Evolutionary conservation across 2,797 vertebrate species (phyloP).

Genomic region (Paramormyrops hopkinsi): DNA sequence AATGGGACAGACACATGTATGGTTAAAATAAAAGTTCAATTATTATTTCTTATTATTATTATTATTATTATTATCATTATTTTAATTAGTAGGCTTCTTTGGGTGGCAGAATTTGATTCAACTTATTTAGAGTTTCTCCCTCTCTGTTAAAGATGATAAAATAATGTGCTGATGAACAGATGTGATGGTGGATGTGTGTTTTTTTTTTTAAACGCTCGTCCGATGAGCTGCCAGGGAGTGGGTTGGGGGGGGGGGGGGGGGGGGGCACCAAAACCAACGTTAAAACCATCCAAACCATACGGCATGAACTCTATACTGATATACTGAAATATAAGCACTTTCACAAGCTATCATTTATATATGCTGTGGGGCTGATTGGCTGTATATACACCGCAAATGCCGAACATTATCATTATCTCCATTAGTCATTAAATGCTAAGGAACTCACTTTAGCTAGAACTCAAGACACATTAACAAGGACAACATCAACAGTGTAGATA

Average conservation of each 20-base stretch:
- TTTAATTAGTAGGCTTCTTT: background rate
- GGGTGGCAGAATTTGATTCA: background rate
- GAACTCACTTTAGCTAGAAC: background rate
- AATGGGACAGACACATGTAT: background rate
- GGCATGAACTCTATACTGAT: background rate
- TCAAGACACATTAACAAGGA: background rate
- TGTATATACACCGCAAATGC: background rate
- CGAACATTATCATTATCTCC: background rate
- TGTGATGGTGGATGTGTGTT: background rate
- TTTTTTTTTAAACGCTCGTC: background rate
- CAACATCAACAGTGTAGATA: background rate
- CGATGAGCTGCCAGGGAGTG: background rate
- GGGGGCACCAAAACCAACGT: constrained; percentile 45
- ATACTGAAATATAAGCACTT: background rate
- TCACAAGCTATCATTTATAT: background rate
- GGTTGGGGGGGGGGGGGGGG: background rate
- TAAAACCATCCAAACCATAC: constrained; percentile 28
- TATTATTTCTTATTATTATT: background rate
- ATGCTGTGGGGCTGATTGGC: background rate
- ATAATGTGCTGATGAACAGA: background rate
- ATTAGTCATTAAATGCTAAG: constrained; percentile 8
- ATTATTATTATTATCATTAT: background rate
- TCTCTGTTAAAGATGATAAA: background rate
- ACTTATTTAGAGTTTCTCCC: background rate
- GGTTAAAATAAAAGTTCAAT: background rate